Evolutionary conservation across 2,888 invertebrate species (phyloP).

Genomic region (Bugulina stolonifera): DNA sequence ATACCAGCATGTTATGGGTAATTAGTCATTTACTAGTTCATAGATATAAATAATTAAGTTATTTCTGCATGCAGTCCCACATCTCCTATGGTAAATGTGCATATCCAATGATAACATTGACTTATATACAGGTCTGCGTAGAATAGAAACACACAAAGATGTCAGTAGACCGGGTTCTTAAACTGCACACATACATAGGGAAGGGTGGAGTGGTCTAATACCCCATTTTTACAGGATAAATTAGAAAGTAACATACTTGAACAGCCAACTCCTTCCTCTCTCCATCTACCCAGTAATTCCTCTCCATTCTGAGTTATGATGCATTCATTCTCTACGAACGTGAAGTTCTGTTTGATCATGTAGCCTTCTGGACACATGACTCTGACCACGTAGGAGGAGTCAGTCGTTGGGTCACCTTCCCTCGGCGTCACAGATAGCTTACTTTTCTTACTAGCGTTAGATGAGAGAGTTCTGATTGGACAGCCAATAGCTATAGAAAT

Average conservation of each 20-base stretch:
- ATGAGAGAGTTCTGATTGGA: neutral
- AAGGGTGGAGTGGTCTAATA: too few relatives aligned
- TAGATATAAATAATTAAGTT: too few relatives aligned
- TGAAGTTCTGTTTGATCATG: neutral
- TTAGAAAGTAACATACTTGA: constrained; percentile 11
- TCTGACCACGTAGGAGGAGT: neutral
- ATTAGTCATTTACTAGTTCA: too few relatives aligned
- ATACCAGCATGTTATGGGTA: too few relatives aligned
- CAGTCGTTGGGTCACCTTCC: neutral
- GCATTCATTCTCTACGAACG: neutral
- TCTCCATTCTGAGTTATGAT: neutral
- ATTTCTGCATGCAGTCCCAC: too few relatives aligned
- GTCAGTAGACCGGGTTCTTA: neutral
- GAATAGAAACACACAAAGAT: neutral
- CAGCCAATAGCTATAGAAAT: neutral
- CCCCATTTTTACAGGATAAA: too few relatives aligned
- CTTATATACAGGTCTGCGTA: neutral
- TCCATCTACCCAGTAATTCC: neutral
- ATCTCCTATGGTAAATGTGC: too few relatives aligned
- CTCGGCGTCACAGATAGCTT: neutral
- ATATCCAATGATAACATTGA: too few relatives aligned
- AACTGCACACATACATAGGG: neutral
- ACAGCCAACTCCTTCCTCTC: neutral
- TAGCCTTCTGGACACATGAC: constrained; percentile 15
- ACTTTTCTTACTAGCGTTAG: neutral